Percentiles rank a stretch among this genome's conserved stretches.
Conservation (phyloP, 2,797 vertebrate species). For the Cetoscarus ocellatus region DNA sequence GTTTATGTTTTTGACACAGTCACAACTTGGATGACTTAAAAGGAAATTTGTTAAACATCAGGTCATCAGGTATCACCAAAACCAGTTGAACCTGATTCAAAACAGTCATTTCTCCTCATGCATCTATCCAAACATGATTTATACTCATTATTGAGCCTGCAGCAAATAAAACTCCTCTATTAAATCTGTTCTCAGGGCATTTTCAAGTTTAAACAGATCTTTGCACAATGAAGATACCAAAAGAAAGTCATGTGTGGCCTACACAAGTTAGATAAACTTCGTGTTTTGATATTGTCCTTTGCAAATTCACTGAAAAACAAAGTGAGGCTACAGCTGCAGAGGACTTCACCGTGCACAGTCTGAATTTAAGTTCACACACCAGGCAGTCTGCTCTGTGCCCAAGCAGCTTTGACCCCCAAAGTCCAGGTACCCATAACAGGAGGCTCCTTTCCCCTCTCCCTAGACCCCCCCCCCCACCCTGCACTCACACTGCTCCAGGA, state of each 20-base stretch:
- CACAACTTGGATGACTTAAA: no score
- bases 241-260: background rate
- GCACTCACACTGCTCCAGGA: no score
- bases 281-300: background rate
- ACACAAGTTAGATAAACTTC: background rate
- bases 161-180: background rate
- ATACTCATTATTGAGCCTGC: background rate
- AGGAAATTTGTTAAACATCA: no score
- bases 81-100: no score
- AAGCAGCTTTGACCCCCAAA: no score
- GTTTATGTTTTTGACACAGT: no score
- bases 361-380: background rate
- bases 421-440: no score
- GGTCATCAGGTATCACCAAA: no score
- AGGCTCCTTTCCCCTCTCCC: no score
- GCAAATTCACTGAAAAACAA: background rate
- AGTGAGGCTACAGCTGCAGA: background rate
- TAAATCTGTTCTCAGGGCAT: background rate
- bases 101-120: no score
- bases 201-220: background rate
- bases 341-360: background rate
- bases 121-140: background rate
- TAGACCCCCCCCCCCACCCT: no score
- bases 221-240: background rate
- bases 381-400: no score